Evolutionary conservation across 2,113 vertebrate species (phyloP), one percentile per base, ranked within the genome.

Genomic region (Scolopax mira): DNA sequence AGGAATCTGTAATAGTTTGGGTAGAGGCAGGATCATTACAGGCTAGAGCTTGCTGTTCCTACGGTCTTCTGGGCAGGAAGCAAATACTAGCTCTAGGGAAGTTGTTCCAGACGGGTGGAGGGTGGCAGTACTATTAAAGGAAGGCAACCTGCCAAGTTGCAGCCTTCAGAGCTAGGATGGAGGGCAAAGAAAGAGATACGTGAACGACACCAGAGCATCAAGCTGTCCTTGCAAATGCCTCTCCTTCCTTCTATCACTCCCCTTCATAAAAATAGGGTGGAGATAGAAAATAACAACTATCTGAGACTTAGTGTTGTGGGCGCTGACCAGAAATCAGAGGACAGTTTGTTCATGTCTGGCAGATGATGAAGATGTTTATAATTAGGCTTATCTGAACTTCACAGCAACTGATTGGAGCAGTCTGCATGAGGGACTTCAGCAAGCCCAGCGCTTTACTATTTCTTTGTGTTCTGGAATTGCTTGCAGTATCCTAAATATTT

Each of bases 401-500:
- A 71, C 42, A 55, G 60, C 19, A 74, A 79, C 37, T 1, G 6
- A 73, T 28, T 11, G 14, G 18, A 88, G 37, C 10, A 81, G 13
- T 24, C n/a, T 84, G 41, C 54, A 74, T 22, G 27, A 64, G 13
- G 4, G 7, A 89, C 35, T 86, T 70, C 41, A 80, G 54, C 67
- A 90, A 58, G 12, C 5, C 4, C 35, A 48, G 44, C 31, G 11
- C 17, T 88, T 83, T 85, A 66, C 51, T 75, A 2, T 18, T 66
- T 78, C 30, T 91, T 91, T 55, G 37, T 88, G 37, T 62, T 54
- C 12, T 64, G 42, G 44, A 78, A 80, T 70, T 71, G 8, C n/a
- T 85, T 64, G 16, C 18, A 90, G 16, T 48, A 58, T 66, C 67
- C 41, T 46, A 83, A 91, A 84, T 58, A 93, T 77, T 92, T 95